Evolutionary conservation across 2,797 vertebrate species (phyloP).

Genomic region (Nannoperca obscura): DNA sequence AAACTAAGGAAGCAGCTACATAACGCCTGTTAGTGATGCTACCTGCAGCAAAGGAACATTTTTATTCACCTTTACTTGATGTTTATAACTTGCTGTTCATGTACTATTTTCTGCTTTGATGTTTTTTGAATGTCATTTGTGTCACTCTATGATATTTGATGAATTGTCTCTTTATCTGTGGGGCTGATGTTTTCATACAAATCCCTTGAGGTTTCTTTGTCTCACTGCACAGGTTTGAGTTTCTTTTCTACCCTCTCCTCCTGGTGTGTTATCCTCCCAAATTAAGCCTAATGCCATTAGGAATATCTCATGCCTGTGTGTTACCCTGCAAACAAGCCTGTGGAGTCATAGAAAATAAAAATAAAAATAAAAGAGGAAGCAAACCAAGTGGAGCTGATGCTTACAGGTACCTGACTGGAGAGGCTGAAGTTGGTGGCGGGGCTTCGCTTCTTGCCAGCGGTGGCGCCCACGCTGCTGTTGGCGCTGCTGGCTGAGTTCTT

Average conservation of each 20-base stretch:
- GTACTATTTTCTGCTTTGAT: constrained; percentile 41
- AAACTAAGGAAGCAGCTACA: constrained; percentile 12
- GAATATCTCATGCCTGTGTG: constrained; percentile 32
- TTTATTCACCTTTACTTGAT: constrained; percentile 32
- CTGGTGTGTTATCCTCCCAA: constrained; percentile 45
- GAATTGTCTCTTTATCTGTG: constrained; percentile 50
- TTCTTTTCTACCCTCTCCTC: constrained; percentile 37
- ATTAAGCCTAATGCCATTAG: constrained; percentile 65
- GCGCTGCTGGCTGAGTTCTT: constrained; percentile 99
- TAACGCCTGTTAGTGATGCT: constrained; percentile 3
- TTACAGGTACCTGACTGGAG: constrained; percentile 99
- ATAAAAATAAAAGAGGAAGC: constrained; percentile 49
- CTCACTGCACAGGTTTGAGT: constrained; percentile 46
- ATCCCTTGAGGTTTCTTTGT: constrained; percentile 60
- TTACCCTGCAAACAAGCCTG: constrained; percentile 48
- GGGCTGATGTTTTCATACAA: constrained; percentile 46
- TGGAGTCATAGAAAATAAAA: constrained; percentile 8
- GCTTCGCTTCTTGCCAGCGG: constrained; percentile 95
- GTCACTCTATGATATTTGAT: constrained; percentile 56
- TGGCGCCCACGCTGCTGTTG: constrained; percentile 94
- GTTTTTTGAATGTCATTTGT: constrained; percentile 53
- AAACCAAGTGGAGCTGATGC: constrained; percentile 88
- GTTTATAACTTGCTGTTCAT: constrained; percentile 38
- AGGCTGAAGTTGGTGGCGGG: constrained; percentile 96
- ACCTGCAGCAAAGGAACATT: constrained; percentile 25